Conservation (phyloP, 2,113 vertebrate genomes). For the Sinocyclocheilus maitianheensis region DNA sequence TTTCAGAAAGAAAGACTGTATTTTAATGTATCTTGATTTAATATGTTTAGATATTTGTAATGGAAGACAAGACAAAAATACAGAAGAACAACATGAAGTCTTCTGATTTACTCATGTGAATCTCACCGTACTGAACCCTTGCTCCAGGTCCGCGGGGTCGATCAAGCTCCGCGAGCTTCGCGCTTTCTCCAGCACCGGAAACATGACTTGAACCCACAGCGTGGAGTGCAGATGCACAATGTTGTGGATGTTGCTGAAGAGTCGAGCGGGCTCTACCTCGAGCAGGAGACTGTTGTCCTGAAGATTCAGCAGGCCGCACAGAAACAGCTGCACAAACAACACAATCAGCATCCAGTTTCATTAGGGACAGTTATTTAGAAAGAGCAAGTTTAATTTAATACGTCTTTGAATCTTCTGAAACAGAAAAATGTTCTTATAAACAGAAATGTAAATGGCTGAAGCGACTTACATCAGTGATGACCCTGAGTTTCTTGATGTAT, state of each 20-base stretch:
- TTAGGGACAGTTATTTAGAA: slow-evolving; percentile 49
- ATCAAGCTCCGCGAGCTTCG: slow-evolving; percentile 74
- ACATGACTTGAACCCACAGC: slow-evolving; percentile 89
- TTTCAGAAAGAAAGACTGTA: no score
- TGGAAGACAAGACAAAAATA: no score
- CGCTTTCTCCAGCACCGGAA: slow-evolving; percentile 82
- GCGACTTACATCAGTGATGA: slow-evolving; percentile 92
- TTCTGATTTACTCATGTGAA: slow-evolving; percentile 63
- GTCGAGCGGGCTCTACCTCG: slow-evolving; percentile 85
- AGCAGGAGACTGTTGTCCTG: slow-evolving; percentile 73
- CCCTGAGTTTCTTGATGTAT: slow-evolving; percentile 91
- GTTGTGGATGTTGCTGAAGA: slow-evolving; percentile 92
- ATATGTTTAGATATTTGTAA: no score
- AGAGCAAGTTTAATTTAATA: neutral
- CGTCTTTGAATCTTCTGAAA: neutral
- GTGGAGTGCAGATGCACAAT: slow-evolving; percentile 83
- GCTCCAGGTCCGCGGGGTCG: slow-evolving; percentile 82
- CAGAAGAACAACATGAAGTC: no score
- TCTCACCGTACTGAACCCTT: slow-evolving; percentile 87
- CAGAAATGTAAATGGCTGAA: neutral
- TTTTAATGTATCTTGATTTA: no score
- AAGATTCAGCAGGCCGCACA: slow-evolving; percentile 73
- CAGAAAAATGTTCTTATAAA: neutral
- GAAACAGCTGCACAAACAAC: slow-evolving; percentile 60
- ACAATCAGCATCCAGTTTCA: neutral